These are phyloP conservation scores for Cryptus armator DNA, from an alignment of 2,888 invertebrate genomes.

Conservation along the genomic window DNA sequence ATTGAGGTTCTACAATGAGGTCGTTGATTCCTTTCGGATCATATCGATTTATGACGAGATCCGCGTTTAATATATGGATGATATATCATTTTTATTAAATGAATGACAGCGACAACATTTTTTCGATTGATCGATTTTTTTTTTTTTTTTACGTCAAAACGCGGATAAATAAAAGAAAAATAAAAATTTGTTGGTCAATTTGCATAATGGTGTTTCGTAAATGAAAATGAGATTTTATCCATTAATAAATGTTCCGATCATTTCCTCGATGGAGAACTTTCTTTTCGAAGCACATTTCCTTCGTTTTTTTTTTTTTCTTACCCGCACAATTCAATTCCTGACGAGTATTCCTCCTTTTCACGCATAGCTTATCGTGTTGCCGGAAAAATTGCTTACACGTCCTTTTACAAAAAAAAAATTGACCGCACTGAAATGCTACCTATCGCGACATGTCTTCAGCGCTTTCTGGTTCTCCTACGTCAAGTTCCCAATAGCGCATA, in stretches of 20 bases:
- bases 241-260: background rate
- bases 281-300: conserved; percentile 5
- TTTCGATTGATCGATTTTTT: background rate
- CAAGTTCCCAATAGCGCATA: background rate
- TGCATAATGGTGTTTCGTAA: background rate
- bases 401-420: background rate
- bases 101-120: background rate
- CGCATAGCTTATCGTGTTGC: background rate
- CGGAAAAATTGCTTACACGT: background rate
- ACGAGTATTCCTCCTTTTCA: background rate
- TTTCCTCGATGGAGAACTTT: background rate
- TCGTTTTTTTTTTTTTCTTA: conserved; percentile 39
- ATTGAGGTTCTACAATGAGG: conserved; percentile 1
- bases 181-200: too few relatives aligned
- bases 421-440: background rate
- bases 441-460: background rate
- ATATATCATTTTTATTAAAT: background rate
- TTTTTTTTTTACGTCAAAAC: background rate
- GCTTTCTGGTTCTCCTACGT: background rate
- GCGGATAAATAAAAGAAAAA: too few relatives aligned
- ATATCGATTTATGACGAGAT: background rate
- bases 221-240: background rate
- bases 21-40: background rate
- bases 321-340: background rate
- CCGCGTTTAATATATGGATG: too few relatives aligned